These are phyloP conservation scores for Megaceryle maxima DNA, from an alignment of 2,113 vertebrate species.

Conservation along the genomic window DNA sequence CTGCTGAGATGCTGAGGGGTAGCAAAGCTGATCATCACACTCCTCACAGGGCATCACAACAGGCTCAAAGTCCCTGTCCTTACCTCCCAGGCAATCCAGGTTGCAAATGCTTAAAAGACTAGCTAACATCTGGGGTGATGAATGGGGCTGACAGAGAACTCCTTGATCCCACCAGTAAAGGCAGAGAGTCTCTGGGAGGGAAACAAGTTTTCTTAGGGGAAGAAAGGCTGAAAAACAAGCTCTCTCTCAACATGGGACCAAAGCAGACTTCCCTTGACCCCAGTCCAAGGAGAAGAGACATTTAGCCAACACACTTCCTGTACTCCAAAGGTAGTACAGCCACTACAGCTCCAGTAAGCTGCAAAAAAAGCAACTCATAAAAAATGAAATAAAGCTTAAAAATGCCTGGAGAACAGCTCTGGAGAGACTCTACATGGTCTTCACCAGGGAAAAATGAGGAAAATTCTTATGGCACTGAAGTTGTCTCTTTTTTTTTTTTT, in stretches of 20 bases:
- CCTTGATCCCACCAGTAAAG: neutral
- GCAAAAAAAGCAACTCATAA: neutral
- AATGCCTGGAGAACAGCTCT: neutral
- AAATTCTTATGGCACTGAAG: neutral
- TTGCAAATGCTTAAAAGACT: neutral
- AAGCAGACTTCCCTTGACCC: neutral
- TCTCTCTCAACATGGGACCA: neutral
- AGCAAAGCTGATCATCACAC: neutral
- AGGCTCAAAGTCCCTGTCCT: neutral
- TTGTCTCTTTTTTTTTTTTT: neutral
- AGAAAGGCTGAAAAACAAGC: neutral
- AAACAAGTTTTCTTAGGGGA: neutral
- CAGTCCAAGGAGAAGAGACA: neutral
- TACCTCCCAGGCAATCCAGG: neutral
- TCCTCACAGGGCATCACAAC: neutral
- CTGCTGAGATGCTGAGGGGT: neutral
- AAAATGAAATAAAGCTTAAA: neutral
- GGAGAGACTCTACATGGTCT: neutral
- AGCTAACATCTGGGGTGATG: neutral
- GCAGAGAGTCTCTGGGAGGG: neutral
- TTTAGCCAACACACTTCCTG: neutral
- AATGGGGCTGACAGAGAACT: neutral
- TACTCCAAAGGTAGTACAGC: neutral
- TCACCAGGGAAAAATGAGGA: neutral
- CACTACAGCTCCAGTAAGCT: neutral